Base-by-base conservation (phyloP, 64 coral and sea anemone species). In the Montipora cactus region DNA sequence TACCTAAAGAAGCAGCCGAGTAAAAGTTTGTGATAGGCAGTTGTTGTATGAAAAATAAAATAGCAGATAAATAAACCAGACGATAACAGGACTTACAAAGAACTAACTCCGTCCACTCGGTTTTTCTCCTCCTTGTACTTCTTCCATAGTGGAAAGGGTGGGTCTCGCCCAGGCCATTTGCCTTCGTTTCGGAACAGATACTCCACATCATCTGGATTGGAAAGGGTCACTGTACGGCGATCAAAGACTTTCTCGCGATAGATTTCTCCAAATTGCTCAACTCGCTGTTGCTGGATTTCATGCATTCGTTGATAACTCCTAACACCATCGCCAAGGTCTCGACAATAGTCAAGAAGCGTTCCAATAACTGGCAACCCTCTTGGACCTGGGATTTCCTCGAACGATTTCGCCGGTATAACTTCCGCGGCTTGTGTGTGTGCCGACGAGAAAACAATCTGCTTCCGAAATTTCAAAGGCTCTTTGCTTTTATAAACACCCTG, bases 111-210 rank as follows among this genome's bases (percentile, higher is more conserved):
- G 12, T 88, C 16, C 1, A 59, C 74, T 8, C 62, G 94, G 44
- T 88, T 13, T 66, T 67, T 64, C 0, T 92, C 90, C 11, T 88
- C 19, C 21, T 95, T 95, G 76, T 95, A 95, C 16, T 88, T 81
- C 3, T 47, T 59, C 94, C 94, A 95, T 9, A 95, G 20, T 5
- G 74, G 81, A 0, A 80, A 18, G 7, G 5, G 11, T 14, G 94
- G 89, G 74, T 95, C 89, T 44, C 94, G 57, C 5, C 23, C 21
- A 2, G 94, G 94, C n/a, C 87, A 95, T n/a, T 95, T 85, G 23
- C 89, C 94, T 59, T 95, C 94, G 76, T 95, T 78, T 20, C 83
- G 94, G 74, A 92, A 95, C 76, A 95, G 66, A 8, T 59, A 51
- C 59, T 92, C 74, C 1, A 95, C 76, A 74, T 89, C 89, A 6